Evolutionary conservation across 2,888 invertebrate species (phyloP).

Genomic region (Gymnosoma rotundatum): DNA sequence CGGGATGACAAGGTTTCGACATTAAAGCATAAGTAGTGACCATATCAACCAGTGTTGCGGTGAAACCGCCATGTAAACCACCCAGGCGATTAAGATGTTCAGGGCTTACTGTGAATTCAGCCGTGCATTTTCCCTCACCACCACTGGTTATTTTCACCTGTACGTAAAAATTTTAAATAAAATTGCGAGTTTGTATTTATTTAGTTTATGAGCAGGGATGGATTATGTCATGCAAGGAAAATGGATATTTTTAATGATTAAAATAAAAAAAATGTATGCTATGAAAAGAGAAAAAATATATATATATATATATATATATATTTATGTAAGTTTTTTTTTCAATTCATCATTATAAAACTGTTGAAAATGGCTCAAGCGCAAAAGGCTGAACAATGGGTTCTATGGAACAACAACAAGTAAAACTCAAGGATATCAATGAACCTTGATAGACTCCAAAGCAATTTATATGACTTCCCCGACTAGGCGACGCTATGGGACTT

Average conservation of each 20-base stretch:
- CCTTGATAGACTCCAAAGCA: too few relatives aligned
- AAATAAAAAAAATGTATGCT: too few relatives aligned
- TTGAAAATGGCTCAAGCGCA: too few relatives aligned
- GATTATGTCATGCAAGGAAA: background rate
- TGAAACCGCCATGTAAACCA: constrained; percentile 92
- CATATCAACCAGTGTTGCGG: constrained; percentile 88
- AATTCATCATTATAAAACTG: too few relatives aligned
- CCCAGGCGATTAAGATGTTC: constrained; percentile 90
- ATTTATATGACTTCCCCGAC: too few relatives aligned
- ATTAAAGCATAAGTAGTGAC: constrained; percentile 91
- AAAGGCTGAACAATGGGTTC: too few relatives aligned
- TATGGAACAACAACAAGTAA: too few relatives aligned
- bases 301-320: too few relatives aligned
- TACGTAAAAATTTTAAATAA: constrained; percentile 12
- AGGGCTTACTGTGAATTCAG: constrained; percentile 88
- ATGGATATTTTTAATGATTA: background rate
- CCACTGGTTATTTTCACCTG: constrained; percentile 83
- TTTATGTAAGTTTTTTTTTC: too few relatives aligned
- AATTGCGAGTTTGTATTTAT: background rate
- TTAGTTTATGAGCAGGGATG: background rate
- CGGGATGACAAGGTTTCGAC: constrained; percentile 86
- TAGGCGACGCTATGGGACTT: too few relatives aligned
- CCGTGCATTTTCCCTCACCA: constrained; percentile 88
- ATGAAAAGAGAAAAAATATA: too few relatives aligned
- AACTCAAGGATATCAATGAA: too few relatives aligned